A percentile compares a stretch with the other conserved stretches of the same genome.
phyloP scores from a whole-genome alignment of 2,888 invertebrate species.

The Bruchidius siliquastri region DNA sequence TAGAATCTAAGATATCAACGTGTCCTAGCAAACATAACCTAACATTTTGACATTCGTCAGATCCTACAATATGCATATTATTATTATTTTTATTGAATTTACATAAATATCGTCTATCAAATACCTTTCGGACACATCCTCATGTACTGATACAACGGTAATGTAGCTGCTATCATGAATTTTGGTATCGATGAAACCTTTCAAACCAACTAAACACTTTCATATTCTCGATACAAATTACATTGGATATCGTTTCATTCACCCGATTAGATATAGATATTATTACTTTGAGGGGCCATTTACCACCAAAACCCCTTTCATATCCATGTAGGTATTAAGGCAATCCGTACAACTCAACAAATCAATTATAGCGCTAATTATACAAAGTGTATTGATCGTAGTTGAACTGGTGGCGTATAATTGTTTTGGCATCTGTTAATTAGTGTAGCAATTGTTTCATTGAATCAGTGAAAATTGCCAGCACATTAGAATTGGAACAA shows the following conservation, averaged over 20 bases:
- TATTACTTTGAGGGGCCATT: not conserved
- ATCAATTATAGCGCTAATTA: not conserved
- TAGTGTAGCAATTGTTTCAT: not conserved
- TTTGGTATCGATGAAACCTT: not conserved
- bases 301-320: not conserved
- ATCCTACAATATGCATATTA: too few relatives aligned
- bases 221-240: not conserved
- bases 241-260: not conserved
- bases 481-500: too few relatives aligned
- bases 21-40: too few relatives aligned
- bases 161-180: not conserved
- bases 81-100: too few relatives aligned
- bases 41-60: too few relatives aligned
- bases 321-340: not conserved
- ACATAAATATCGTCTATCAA: too few relatives aligned
- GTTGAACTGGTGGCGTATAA: not conserved
- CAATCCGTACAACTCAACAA: not conserved
- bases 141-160: too few relatives aligned
- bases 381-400: not conserved
- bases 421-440: not conserved
- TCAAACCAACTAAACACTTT: not conserved
- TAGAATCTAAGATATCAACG: too few relatives aligned
- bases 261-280: not conserved
- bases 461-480: not conserved
- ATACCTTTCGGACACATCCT: too few relatives aligned